Percentiles rank a stretch among this genome's conserved stretches.
phyloP scores from a whole-genome alignment of 2,888 invertebrate species.

The Drosophila peninsularis region DNA sequence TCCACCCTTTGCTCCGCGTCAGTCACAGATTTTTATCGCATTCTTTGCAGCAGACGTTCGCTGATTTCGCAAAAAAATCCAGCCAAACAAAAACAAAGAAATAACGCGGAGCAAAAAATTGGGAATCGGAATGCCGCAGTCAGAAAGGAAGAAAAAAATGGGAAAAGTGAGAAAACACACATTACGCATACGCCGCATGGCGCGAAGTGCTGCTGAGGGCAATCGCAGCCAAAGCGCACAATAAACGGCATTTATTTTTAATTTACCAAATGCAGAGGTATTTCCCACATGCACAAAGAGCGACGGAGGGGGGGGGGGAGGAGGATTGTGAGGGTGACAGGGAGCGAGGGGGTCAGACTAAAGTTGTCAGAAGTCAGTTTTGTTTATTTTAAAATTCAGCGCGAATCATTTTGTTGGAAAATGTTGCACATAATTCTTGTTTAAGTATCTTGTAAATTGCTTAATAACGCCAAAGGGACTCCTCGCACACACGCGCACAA shows the following conservation, averaged over 20 bases:
- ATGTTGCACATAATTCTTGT: conserved; percentile 83
- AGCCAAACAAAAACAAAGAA: conserved; percentile 5
- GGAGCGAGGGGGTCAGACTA: conserved; percentile 20
- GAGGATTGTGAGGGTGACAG: conserved; percentile 8
- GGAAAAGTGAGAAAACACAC: not conserved
- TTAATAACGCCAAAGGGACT: conserved; percentile 82
- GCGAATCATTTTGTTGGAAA: conserved; percentile 81
- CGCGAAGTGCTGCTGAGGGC: conserved; percentile 5
- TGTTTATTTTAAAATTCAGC: conserved; percentile 80
- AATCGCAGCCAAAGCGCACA: conserved; percentile 9
- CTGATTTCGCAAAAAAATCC: not conserved
- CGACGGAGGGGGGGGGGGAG: not conserved
- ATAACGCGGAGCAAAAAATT: not conserved
- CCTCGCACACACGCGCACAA: conserved; percentile 17
- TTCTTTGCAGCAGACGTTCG: not conserved
- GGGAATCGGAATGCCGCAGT: conserved; percentile 12
- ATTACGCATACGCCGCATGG: conserved; percentile 38
- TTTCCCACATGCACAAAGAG: conserved; percentile 18
- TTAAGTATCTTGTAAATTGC: conserved; percentile 84
- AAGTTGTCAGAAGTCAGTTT: conserved; percentile 76
- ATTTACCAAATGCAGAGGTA: conserved; percentile 44
- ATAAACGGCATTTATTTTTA: conserved; percentile 55
- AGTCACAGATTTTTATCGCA: conserved; percentile 12
- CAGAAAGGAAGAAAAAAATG: not conserved
- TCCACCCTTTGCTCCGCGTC: not conserved